phyloP scores from a whole-genome alignment of 2,113 vertebrate species.

The Dryoscopus gambensis region DNA sequence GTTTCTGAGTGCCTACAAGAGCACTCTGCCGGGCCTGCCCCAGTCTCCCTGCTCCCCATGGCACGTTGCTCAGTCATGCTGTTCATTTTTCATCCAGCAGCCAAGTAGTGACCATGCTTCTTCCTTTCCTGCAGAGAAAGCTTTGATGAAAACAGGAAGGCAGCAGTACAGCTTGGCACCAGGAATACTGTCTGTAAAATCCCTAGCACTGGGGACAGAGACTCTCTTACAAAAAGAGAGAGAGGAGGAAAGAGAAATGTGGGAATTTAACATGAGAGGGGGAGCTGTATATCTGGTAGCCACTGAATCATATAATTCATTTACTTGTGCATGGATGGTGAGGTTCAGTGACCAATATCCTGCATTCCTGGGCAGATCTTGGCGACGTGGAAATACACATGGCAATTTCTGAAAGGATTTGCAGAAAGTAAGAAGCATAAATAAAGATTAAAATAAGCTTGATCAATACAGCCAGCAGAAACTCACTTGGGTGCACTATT shows the following conservation, averaged over 20 bases:
- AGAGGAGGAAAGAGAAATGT: not conserved
- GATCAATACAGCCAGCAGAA: not conserved
- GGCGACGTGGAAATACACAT: not conserved
- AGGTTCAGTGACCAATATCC: not conserved
- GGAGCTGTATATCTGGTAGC: not conserved
- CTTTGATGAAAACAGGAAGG: not conserved
- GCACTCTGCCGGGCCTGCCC: not conserved
- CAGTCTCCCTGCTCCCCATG: not conserved
- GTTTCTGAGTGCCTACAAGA: fast-evolving
- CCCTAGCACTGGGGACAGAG: not conserved
- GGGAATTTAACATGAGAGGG: not conserved
- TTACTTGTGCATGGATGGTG: not conserved
- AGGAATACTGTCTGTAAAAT: not conserved
- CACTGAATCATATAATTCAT: not conserved
- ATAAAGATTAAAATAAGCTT: not conserved
- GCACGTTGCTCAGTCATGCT: fast-evolving
- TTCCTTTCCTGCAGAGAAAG: not conserved
- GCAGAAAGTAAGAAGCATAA: not conserved
- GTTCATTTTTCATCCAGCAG: not conserved
- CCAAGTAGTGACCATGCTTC: not conserved
- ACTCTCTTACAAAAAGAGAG: not conserved
- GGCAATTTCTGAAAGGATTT: not conserved
- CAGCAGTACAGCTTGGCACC: not conserved
- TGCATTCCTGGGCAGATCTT: not conserved
- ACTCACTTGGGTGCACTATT: not conserved